phyloP scores from a whole-genome alignment of 2,888 invertebrate genomes.

The Diarsia brunnea region DNA sequence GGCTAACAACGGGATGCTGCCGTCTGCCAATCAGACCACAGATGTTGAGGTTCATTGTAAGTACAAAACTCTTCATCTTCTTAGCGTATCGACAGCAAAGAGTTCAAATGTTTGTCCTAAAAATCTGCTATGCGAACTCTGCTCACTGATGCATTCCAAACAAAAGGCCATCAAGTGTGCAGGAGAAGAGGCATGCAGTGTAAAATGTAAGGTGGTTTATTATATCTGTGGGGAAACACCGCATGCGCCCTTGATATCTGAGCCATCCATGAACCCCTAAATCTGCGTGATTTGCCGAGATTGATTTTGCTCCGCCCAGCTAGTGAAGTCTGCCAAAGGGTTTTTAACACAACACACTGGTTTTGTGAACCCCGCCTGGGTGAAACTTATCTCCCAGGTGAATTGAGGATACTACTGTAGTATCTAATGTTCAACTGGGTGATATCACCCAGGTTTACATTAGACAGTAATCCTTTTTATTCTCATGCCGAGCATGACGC shows the following conservation, averaged over 20 bases:
- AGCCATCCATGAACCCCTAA: background rate
- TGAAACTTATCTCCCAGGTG: too few species aligned
- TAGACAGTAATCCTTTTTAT: too few species aligned
- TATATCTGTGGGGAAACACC: background rate
- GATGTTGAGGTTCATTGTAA: slow-evolving; percentile 97
- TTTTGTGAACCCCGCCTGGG: background rate
- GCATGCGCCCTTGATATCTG: background rate
- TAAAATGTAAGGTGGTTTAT: background rate
- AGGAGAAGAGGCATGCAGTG: background rate
- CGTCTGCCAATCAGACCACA: slow-evolving; percentile 94
- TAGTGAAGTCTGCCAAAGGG: background rate
- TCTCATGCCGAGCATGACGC: background rate
- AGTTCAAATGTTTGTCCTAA: background rate
- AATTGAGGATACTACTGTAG: too few species aligned
- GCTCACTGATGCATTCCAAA: background rate
- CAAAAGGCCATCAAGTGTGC: background rate
- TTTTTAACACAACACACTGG: background rate
- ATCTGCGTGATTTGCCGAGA: background rate
- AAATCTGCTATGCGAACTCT: background rate
- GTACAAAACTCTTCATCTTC: slow-evolving; percentile 76
- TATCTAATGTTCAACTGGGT: too few species aligned
- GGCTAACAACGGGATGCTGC: slow-evolving; percentile 97
- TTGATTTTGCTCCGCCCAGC: background rate
- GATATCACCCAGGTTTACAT: too few species aligned
- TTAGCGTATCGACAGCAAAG: background rate